Base-by-base conservation (phyloP, 1,140 invertebrate species). In the Listronotus bonariensis region DNA sequence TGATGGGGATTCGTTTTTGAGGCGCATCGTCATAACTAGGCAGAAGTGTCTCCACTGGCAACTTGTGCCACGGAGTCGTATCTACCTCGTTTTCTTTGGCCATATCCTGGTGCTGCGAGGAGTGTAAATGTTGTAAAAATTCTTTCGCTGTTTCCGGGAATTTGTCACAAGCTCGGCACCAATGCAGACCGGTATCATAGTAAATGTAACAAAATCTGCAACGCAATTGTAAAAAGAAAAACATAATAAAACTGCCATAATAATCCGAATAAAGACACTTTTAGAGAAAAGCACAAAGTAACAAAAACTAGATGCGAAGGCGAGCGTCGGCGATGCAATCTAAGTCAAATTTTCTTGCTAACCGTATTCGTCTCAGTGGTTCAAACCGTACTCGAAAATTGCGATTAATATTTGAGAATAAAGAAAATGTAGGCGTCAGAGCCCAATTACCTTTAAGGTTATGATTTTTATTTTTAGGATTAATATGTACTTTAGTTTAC, bases 161-260 rank as follows among this genome's bases (percentile, higher is more conserved):
- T 71, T 91, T 88, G 79, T 92, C 87, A 80, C 92, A 94, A 46
- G 88, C 83, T 57, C 89, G 83, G 78, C 92, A 94, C 92, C 92
- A 93, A 79, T 93, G 91, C 81, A 92, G 87, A 79, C 92, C 91
- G 0, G 91, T 90, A 80, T 94, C 92, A 74, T 91, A 93, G 80
- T 92, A 90, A 34, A 91, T 86, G 74, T 90, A 90, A 84, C 51
- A 56, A 49, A 14, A 49, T 41, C 64, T 66, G 42, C 7, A 53
- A 58, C 15, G 18, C 17, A 66, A 56, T 14, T 32, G 14, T 11
- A 57, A 45, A 18, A n/a, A n/a, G 26, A 26, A 26, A n/a, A n/a
- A n/a, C n/a, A 26, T 49, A 18, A 10, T 49, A 45, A 12, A 4
- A 45, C 8, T 45, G 6, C 5, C 20, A 26, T 26, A 26, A 1